These are phyloP conservation scores for Selenia dentaria DNA, from an alignment of 2,888 invertebrate genomes.

Conservation along the genomic window DNA sequence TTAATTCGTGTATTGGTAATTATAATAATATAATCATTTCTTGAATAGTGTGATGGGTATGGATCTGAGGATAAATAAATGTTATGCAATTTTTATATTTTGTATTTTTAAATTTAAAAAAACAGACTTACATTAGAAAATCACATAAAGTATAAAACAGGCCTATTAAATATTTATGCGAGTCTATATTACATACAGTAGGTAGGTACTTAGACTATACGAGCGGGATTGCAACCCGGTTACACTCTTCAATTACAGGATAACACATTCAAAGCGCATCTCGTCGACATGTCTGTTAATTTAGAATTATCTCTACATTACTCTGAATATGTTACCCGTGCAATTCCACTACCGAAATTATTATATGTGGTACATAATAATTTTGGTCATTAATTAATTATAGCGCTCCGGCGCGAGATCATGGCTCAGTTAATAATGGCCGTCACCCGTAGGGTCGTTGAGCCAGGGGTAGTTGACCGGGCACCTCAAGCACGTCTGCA, in stretches of 20 bases:
- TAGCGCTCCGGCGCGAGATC: conserved; percentile 77
- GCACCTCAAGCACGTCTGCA: conserved; percentile 96
- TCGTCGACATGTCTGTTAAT: conserved; percentile 1
- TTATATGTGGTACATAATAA: conserved; percentile 40
- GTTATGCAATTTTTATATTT: conserved; percentile 54
- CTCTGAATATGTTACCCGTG: conserved; percentile 67
- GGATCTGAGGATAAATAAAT: conserved; percentile 15
- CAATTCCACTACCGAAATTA: conserved; percentile 65
- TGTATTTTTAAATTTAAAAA: conserved; percentile 77
- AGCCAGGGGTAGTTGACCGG: conserved; percentile 98
- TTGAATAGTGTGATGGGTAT: too few species aligned
- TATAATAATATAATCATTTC: too few species aligned
- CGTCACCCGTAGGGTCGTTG: conserved; percentile 95
- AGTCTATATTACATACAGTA: conserved; percentile 83
- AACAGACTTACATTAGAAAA: conserved; percentile 84
- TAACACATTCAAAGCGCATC: conserved; percentile 62
- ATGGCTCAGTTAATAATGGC: conserved; percentile 88
- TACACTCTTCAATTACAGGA: conserved; percentile 74
- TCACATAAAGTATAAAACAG: conserved; percentile 84
- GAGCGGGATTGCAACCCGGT: conserved; percentile 84
- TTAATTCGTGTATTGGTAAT: too few species aligned
- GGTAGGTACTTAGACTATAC: conserved; percentile 83
- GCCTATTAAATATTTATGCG: conserved; percentile 84
- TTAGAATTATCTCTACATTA: conserved; percentile 10
- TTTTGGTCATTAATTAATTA: conserved; percentile 64